phyloP scores from a whole-genome alignment of 1,140 invertebrate species.

The Drosophila equinoxialis region DNA sequence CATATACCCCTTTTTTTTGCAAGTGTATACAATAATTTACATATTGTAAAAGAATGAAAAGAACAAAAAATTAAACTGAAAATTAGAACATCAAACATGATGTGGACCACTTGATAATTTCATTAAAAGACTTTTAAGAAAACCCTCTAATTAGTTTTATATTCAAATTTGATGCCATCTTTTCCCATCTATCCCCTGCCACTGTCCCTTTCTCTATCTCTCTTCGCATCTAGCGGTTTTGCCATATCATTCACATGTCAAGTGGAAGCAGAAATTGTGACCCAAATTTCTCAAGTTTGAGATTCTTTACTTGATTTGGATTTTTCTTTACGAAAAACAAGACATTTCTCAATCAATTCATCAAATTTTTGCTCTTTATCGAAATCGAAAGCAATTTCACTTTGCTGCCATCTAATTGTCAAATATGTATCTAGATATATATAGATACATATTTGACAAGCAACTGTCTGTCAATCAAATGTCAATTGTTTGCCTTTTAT shows the following conservation, averaged over 20 bases:
- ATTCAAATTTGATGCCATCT: conserved; percentile 10
- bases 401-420: conserved; percentile 29
- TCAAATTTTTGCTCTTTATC: neutral
- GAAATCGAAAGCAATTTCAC: conserved; percentile 32
- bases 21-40: neutral
- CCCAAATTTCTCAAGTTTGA: conserved; percentile 6
- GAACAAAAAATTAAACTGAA: neutral
- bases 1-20: neutral
- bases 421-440: conserved; percentile 7
- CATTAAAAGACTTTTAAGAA: conserved; percentile 11
- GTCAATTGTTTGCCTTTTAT: conserved; percentile 21
- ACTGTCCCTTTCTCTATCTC: neutral
- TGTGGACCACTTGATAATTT: conserved; percentile 12
- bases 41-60: neutral
- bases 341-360: conserved; percentile 15
- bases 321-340: conserved; percentile 13
- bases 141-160: conserved; percentile 10
- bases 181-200: neutral
- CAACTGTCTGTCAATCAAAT: conserved; percentile 30
- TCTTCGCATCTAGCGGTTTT: neutral
- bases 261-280: conserved; percentile 4
- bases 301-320: neutral
- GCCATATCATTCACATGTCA: conserved; percentile 13
- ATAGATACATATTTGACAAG: conserved; percentile 12
- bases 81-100: conserved; percentile 14